Evolutionary conservation across 2,888 invertebrate species (phyloP).

Genomic region (Shargacucullia verbasci): DNA sequence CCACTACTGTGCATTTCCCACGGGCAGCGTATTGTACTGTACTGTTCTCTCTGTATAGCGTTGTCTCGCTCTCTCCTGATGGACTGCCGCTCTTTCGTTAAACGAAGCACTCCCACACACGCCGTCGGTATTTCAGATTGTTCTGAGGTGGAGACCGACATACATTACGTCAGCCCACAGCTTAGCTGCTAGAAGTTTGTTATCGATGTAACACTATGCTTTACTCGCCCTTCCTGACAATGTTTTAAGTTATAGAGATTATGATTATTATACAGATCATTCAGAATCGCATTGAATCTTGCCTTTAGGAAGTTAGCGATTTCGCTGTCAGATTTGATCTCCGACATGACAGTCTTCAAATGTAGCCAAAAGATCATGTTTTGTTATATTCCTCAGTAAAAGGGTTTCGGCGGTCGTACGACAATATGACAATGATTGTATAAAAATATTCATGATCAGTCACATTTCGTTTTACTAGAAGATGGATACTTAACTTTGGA

Average conservation of each 20-base stretch:
- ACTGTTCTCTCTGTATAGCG: constrained; percentile 74
- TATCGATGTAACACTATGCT: constrained; percentile 73
- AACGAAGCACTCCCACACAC: constrained; percentile 89
- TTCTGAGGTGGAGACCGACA: constrained; percentile 82
- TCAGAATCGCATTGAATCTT: too few species aligned
- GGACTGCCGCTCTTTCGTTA: constrained; percentile 88
- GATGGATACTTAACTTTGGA: too few species aligned
- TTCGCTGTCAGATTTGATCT: too few species aligned
- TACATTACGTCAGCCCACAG: constrained; percentile 86
- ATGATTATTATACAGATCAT: constrained; percentile 23
- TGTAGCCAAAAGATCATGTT: too few species aligned
- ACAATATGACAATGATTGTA: too few species aligned
- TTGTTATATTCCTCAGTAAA: too few species aligned
- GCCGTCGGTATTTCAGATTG: constrained; percentile 87
- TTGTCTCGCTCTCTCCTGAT: constrained; percentile 79
- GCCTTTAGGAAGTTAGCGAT: too few species aligned
- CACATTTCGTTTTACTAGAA: too few species aligned
- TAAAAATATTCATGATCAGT: too few species aligned
- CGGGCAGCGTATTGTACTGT: constrained; percentile 79
- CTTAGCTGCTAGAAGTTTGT: constrained; percentile 70
- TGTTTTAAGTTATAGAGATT: constrained; percentile 49
- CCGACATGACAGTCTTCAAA: too few species aligned
- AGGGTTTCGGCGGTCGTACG: too few species aligned
- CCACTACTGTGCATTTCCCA: constrained; percentile 90
- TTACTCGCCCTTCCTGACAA: constrained; percentile 55